These are phyloP conservation scores for Hapalemur alaotrensis DNA, from an alignment of 2,797 vertebrate genomes.

Conservation along the genomic window DNA sequence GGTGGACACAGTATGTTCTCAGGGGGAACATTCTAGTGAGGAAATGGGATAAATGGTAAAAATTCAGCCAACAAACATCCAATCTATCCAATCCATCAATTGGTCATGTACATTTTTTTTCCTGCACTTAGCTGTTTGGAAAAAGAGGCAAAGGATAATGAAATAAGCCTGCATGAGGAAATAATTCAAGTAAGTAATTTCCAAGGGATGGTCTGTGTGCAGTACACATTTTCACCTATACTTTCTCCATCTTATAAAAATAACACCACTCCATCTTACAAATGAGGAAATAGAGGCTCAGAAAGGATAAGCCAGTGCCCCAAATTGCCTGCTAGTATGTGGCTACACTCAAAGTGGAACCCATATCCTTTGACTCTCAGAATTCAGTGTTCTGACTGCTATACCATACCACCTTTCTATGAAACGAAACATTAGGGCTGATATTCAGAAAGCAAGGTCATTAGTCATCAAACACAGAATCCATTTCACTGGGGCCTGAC, in stretches of 20 bases:
- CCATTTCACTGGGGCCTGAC: constrained; percentile 1
- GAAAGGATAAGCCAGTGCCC: not conserved
- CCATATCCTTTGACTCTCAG: not conserved
- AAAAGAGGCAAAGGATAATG: constrained; percentile 41
- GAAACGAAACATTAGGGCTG: not conserved
- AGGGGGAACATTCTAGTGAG: not conserved
- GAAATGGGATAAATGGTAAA: constrained; percentile 25
- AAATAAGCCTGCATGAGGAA: not conserved
- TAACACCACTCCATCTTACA: constrained; percentile 8
- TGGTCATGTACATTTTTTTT: constrained; percentile 16
- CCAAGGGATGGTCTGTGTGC: not conserved
- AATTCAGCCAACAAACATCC: constrained; percentile 25
- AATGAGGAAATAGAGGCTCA: not conserved
- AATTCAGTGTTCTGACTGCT: constrained; percentile 25
- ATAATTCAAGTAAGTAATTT: constrained; percentile 52
- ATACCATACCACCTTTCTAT: not conserved
- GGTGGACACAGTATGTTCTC: not conserved
- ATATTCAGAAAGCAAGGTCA: constrained; percentile 41
- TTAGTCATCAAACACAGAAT: constrained; percentile 47
- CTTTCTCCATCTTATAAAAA: constrained; percentile 43
- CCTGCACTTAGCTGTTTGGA: constrained; percentile 42
- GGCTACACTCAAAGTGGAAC: not conserved
- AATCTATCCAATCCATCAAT: not conserved
- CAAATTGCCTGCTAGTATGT: constrained; percentile 25
- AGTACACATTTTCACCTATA: not conserved